phyloP scores from a whole-genome alignment of 2,797 vertebrate species.

The Hylomyscus alleni region DNA sequence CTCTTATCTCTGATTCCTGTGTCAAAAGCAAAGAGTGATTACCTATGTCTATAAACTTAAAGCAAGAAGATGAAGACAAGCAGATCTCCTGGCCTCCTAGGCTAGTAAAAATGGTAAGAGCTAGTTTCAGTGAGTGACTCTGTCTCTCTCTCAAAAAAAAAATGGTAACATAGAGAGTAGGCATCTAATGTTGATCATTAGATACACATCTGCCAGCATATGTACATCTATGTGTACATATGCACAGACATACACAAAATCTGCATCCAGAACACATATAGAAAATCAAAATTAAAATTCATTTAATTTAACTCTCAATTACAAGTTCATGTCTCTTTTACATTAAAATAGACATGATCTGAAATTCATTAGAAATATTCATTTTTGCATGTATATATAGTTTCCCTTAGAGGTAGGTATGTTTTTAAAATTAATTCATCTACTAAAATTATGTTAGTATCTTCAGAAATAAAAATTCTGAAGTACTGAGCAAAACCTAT shows the following conservation, averaged over 20 bases:
- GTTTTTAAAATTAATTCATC: constrained; percentile 44
- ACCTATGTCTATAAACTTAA: not conserved
- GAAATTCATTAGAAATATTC: constrained; percentile 43
- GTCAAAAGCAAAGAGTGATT: not conserved
- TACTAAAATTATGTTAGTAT: constrained; percentile 32
- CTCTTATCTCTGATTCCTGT: too few species aligned
- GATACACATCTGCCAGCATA: not conserved
- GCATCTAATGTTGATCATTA: not conserved
- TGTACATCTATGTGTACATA: not conserved
- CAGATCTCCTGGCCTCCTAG: too few species aligned
- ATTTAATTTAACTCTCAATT: constrained; percentile 23
- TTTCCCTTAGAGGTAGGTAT: constrained; percentile 11
- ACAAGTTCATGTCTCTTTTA: not conserved
- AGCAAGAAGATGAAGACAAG: not conserved
- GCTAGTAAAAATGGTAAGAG: not conserved
- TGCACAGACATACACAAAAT: not conserved
- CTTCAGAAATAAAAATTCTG: constrained; percentile 53
- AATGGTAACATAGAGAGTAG: too few species aligned
- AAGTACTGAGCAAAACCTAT: constrained; percentile 46
- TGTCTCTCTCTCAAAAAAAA: too few species aligned
- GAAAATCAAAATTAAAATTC: constrained; percentile 10
- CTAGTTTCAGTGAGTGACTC: not conserved
- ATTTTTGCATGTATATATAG: not conserved
- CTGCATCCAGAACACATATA: not conserved
- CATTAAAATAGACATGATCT: constrained; percentile 25